A percentile compares a stretch with the other conserved stretches of the same genome.
These are phyloP conservation scores for Griposia aprilina DNA, from an alignment of 2,888 invertebrate genomes.

Conservation along the genomic window DNA sequence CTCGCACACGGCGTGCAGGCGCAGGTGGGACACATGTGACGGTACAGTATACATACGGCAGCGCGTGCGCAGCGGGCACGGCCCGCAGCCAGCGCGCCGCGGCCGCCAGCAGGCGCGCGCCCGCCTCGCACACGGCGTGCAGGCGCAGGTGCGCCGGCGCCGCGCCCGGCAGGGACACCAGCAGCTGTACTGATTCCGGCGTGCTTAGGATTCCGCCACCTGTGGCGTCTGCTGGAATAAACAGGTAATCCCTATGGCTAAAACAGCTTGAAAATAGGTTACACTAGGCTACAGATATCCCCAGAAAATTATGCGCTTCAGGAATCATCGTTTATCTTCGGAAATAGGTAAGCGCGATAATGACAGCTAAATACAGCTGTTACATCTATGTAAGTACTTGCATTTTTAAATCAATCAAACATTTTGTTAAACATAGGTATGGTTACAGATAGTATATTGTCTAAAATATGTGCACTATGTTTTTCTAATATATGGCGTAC, in stretches of 20 bases:
- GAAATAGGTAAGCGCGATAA: not conserved
- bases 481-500: no score
- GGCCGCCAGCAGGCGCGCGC: slow-evolving; percentile 97
- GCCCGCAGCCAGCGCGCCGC: slow-evolving; percentile 97
- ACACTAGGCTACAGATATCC: not conserved
- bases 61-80: slow-evolving; percentile 94
- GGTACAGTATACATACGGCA: slow-evolving; percentile 87
- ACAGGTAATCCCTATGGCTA: not conserved
- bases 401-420: no score
- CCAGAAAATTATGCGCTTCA: not conserved
- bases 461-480: no score
- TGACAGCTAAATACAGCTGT: not conserved
- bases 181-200: slow-evolving; percentile 75
- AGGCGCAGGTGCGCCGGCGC: slow-evolving; percentile 97
- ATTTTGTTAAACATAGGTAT: no score
- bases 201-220: slow-evolving; percentile 75
- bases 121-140: slow-evolving; percentile 98
- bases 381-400: not conserved
- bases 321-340: not conserved
- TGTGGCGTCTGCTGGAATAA: not conserved
- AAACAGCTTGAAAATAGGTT: not conserved
- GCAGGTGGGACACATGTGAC: no score
- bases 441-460: no score
- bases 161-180: slow-evolving; percentile 91
- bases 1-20: slow-evolving; percentile 99